Base-by-base conservation (phyloP, 2,113 vertebrate species). In the Myodes glareolus region DNA sequence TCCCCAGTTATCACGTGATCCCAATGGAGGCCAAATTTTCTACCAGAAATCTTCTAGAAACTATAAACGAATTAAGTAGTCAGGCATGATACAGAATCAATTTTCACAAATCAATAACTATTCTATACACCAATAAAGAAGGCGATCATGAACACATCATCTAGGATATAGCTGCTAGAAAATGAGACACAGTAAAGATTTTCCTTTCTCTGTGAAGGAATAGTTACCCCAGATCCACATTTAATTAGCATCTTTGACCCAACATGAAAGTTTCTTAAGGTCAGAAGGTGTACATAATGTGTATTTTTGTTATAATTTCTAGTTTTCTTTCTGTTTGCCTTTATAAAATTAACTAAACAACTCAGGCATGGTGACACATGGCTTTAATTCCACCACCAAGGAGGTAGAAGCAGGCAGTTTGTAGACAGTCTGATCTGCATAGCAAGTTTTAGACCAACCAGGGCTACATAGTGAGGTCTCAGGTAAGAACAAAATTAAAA, bases 321-420 rank as follows among this genome's bases (percentile, higher is more conserved):
- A 13, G 5, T 52, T 78, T 88, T 58, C 2, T 50, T 73, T 29
- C 36, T 88, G 6, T 58, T 92, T 72, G 50, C 6, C 25, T 67
- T 90, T 90, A 65, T 58, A 94, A 89, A 94, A 65, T 70, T 86
- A 23, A 42, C 80, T 82, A 39, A 27, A 93, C 91, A 29, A 45
- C 7, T 17, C 52, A 58, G 5, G 5, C 36, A 8, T 82, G 80
- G 12, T 82, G 21, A 10, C 19, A 81, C 5, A 23, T 55, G 78
- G 17, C 33, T n/a, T 58, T 55, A 58, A 55, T 81, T 81, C 2
- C 33, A n/a, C 10, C 52, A 36, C 21, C n/a, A 19, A 61, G 12
- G 13, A 58, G 21, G 10, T 5, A 58, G 33, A 81, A 81, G 19
- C 55, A 81, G 5, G 10, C 11, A n/a, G 23, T 39, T 39, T 82